Evolutionary conservation across 2,797 vertebrate species (phyloP), one percentile per base, ranked within the genome.

Genomic region (Argentina silus): DNA sequence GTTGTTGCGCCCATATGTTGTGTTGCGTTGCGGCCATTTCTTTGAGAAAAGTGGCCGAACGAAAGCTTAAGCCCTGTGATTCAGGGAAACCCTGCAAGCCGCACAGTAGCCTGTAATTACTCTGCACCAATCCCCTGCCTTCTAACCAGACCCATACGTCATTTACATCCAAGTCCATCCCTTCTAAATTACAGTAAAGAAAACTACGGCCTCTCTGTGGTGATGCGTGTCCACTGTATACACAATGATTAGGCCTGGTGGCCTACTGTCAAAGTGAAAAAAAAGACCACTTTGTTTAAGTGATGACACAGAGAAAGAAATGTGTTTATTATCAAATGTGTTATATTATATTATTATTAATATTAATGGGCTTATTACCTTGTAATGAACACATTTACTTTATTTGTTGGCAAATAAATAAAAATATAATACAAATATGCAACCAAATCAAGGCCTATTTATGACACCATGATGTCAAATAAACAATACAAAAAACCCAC

Each of bases 1-100:
- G 83, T 87, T 90, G 84, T 84, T 86, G 85, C 81, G 87, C 89
- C 92, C 93, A 92, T 94, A 94, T 95, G 93, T 60, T 92, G 82
- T 68, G 80, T 92, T 94, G 94, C 95, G 93, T 60, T 92, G 83
- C 67, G 80, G 82, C 82, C 69, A 27, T 80, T 89, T 87, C 61
- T 69, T 47, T 66, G 4, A 19, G 9, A 65, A 19, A 61, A 81
- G 81, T 76, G 78, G 78, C 71, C 70, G 69, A 69, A 80, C 83
- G 56, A 81, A 77, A 84, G 73, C 77, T 62, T 74, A 75, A 76
- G 78, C 78, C 67, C 77, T 85, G 86, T 83, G 70, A 86, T 85
- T 82, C 83, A 61, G 83, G 83, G 85, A 89, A 88, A 89, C 82
- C 85, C 87, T 75, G 74, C 78, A 83, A 85, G 82, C 82, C 56